These are phyloP conservation scores for Philopedon plagiatum DNA, from an alignment of 2,888 invertebrate genomes.

Conservation along the genomic window DNA sequence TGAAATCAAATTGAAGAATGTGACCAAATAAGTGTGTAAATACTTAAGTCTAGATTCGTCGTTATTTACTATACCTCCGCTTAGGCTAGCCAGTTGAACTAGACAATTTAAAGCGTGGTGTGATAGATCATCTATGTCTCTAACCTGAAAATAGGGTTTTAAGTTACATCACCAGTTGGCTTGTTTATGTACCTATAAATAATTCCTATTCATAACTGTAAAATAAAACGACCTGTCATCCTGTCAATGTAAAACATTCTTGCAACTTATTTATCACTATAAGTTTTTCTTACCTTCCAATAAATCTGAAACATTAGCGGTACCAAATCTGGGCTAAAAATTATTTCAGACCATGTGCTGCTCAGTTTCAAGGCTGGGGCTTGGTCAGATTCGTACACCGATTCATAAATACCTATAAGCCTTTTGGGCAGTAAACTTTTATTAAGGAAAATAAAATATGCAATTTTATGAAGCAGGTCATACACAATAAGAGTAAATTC, in stretches of 20 bases:
- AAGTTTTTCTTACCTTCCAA: constrained; percentile 80
- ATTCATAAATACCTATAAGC: constrained; percentile 80
- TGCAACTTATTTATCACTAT: not conserved
- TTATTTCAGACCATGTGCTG: constrained; percentile 81
- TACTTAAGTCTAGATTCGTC: constrained; percentile 72
- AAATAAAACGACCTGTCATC: too few relatives aligned
- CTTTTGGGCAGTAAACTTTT: constrained; percentile 74
- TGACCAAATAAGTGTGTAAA: constrained; percentile 73
- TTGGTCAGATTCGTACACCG: constrained; percentile 78
- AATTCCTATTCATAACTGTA: too few relatives aligned
- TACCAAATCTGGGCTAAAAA: constrained; percentile 81
- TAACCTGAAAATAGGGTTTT: constrained; percentile 34
- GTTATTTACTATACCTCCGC: constrained; percentile 71
- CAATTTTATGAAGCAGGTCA: too few relatives aligned
- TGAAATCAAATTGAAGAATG: constrained; percentile 74
- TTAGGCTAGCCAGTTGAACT: constrained; percentile 82
- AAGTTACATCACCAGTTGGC: too few relatives aligned
- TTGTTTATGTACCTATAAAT: too few relatives aligned
- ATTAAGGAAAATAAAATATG: constrained; percentile 54
- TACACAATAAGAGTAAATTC: not conserved
- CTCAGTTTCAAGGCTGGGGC: constrained; percentile 75
- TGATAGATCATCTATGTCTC: constrained; percentile 78
- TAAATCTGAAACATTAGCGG: constrained; percentile 88
- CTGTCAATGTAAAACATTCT: too few relatives aligned
- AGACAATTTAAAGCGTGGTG: constrained; percentile 87